Conservation (phyloP, 2,888 invertebrate species). For the Cepaea hortensis region DNA sequence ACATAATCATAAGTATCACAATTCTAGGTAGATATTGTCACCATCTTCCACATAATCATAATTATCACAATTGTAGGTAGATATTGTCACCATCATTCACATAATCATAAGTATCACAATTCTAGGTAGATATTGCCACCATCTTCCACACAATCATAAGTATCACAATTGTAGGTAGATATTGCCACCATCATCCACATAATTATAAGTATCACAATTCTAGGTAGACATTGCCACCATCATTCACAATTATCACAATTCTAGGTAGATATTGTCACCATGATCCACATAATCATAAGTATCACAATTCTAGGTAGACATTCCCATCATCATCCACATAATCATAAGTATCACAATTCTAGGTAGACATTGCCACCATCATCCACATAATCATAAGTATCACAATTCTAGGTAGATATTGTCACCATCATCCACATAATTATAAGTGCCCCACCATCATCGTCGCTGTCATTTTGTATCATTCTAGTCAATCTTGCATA, state of each 20-base stretch:
- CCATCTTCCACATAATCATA: neutral
- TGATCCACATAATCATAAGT: too few species aligned
- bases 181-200: neutral
- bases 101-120: constrained; percentile 68
- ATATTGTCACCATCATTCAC: constrained; percentile 3
- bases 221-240: constrained; percentile 66
- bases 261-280: constrained; percentile 69
- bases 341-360: constrained; percentile 70
- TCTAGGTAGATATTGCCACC: constrained; percentile 70
- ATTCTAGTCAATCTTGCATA: too few species aligned
- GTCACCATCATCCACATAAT: neutral
- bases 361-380: constrained; percentile 66
- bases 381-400: too few species aligned
- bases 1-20: constrained; percentile 65
- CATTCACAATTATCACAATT: constrained; percentile 69
- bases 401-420: constrained; percentile 76
- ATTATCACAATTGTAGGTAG: constrained; percentile 75
- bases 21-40: constrained; percentile 71
- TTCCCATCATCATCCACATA: neutral
- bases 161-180: constrained; percentile 75
- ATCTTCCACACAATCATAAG: neutral
- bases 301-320: constrained; percentile 76
- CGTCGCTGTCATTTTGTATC: too few species aligned
- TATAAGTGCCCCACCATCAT: too few species aligned
- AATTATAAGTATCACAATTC: constrained; percentile 70